Evolutionary conservation across 2,113 vertebrate species (phyloP).

Genomic region (Eulacestoma nigropectus): DNA sequence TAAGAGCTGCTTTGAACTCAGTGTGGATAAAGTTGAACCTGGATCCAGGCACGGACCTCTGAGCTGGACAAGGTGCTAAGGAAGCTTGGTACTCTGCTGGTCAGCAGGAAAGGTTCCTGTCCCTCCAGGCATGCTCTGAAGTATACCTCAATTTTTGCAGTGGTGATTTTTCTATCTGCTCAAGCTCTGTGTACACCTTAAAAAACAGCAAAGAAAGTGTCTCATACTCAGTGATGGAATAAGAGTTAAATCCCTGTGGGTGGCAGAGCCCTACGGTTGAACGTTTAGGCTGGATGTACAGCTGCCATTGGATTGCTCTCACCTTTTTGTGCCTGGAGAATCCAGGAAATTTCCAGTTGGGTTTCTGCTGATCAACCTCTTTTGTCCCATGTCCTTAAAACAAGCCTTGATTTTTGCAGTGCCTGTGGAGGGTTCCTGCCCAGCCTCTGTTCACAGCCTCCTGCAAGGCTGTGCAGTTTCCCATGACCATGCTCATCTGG

Average conservation of each 20-base stretch:
- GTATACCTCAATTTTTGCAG: neutral
- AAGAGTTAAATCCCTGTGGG: neutral
- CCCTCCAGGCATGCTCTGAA: neutral
- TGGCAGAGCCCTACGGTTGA: fast-evolving
- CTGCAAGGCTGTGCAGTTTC: neutral
- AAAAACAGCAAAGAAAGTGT: neutral
- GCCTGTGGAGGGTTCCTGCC: neutral
- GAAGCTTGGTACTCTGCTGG: fast-evolving
- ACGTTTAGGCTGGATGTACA: neutral
- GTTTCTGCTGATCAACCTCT: neutral
- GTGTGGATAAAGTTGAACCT: neutral
- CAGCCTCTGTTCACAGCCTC: neutral
- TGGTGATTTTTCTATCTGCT: neutral
- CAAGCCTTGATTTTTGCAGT: neutral
- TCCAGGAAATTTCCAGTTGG: neutral
- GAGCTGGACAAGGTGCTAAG: neutral
- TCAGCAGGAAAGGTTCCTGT: neutral
- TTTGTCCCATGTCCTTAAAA: neutral
- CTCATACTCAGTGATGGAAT: fast-evolving
- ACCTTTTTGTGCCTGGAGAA: neutral
- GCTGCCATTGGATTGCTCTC: neutral
- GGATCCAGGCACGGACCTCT: too few relatives aligned
- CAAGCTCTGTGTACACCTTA: neutral
- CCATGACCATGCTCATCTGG: neutral
- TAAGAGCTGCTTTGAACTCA: neutral